Base-by-base conservation (phyloP, 2,797 vertebrate genomes). In the Bothrops alternatus region DNA sequence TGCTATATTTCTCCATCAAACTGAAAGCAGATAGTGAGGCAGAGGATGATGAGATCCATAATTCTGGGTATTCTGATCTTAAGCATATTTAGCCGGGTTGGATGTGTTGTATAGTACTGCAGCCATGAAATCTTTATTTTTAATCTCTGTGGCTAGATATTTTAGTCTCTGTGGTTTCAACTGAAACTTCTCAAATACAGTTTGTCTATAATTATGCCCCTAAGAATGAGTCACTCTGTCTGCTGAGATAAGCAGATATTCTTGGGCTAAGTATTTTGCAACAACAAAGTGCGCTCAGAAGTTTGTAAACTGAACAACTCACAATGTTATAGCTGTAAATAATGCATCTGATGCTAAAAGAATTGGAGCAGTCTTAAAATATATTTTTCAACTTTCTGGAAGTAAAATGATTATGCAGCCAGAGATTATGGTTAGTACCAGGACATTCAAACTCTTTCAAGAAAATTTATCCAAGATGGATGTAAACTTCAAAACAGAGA, bases 211-310 rank as follows among this genome's bases (percentile, higher is more conserved):
- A 58, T 26, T 93, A n/a, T 90, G 47, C 42, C 56, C 58, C 20
- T 32, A 90, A 92, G 90, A 90, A 94, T 93, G 63, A 7, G 92
- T 90, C 93, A 57, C 93, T 73, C 53, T 60, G 28, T 86, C 95
- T 57, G 26, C 78, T 93, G 90, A 86, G 89, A 28, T 88, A 10
- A 58, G 23, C 57, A 90, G 85, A n/a, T 92, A 47, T 58, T 14
- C 1, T 89, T 92, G 12, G 42, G 7, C n/a, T 92, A 26, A 89
- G 32, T 65, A 88, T 50, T 89, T 28, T 88, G 57, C 57, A 63
- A 42, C 37, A 82, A 82, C 20, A 47, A 82, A 82, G 73, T 47
- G 37, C 47, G 20, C 37, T 82, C 6, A 73, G 32, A 16, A 37
- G 32, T 73, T 73, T 73, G 16, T 37, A 60, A 63, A 63, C 13